phyloP scores from a whole-genome alignment of 2,113 vertebrate genomes.

The Chaenogobius annularis region DNA sequence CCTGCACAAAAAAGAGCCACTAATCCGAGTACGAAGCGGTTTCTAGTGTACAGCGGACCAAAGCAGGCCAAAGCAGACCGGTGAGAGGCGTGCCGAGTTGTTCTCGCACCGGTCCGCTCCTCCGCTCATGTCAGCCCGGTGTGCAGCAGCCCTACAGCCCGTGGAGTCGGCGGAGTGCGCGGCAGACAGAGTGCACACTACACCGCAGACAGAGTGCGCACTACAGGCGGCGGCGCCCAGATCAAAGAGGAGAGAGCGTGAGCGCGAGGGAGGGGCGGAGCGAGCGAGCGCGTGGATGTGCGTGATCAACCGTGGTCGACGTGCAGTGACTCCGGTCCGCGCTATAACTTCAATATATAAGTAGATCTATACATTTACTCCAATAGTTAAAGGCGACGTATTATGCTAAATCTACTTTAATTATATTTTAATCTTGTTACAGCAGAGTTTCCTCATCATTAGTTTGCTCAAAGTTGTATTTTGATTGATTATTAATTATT shows the following conservation, averaged over 20 bases:
- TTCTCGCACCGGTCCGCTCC: conserved; percentile 54
- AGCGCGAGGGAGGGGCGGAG: conserved; percentile 55
- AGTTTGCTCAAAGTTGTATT: too few species aligned
- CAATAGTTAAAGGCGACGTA: too few species aligned
- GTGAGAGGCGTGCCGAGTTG: conserved; percentile 38
- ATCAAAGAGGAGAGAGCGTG: conserved; percentile 81
- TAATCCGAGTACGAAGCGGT: neutral
- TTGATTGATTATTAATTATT: too few species aligned
- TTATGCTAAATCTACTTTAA: too few species aligned
- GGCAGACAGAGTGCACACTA: conserved; percentile 48
- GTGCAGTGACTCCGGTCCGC: conserved; percentile 20
- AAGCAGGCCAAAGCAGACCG: conserved; percentile 21
- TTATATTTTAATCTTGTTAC: too few species aligned
- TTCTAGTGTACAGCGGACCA: conserved; percentile 29
- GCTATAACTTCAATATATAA: too few species aligned
- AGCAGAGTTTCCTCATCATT: too few species aligned
- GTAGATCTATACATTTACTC: too few species aligned
- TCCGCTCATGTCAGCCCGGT: conserved; percentile 65
- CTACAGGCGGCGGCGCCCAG: conserved; percentile 68
- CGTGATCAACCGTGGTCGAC: conserved; percentile 79
- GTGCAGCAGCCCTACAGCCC: too few species aligned
- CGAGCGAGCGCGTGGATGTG: conserved; percentile 85
- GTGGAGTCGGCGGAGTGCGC: too few species aligned
- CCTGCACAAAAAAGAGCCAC: conserved; percentile 27
- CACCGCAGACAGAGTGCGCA: conserved; percentile 28